A percentile compares a stretch with the other conserved stretches of the same genome.
Evolutionary conservation across 2,113 vertebrate genomes (phyloP).

Genomic region (Chaetodon trifascialis): DNA sequence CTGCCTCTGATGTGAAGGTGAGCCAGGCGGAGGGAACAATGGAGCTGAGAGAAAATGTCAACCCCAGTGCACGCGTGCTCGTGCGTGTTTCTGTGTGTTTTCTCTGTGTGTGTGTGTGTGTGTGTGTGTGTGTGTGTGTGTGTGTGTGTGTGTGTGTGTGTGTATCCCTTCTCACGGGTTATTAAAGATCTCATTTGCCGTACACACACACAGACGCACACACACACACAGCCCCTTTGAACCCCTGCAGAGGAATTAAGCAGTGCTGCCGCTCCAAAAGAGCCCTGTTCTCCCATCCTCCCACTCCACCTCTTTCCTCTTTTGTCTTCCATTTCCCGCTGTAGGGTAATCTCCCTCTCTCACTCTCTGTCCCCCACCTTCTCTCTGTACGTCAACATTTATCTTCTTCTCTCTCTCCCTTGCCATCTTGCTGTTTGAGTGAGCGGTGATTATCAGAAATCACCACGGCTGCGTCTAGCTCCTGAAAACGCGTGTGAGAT

Average conservation of each 20-base stretch:
- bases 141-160: conserved; percentile 18
- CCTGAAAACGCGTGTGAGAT: conserved; percentile 43
- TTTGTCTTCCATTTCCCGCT: conserved; percentile 76
- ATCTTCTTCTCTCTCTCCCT: conserved; percentile 50
- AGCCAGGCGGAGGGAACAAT: conserved; percentile 81
- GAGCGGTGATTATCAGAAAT: conserved; percentile 69
- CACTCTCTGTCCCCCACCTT: not conserved
- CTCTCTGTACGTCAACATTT: conserved; percentile 62
- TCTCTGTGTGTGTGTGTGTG: conserved; percentile 8
- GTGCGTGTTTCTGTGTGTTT: conserved; percentile 26
- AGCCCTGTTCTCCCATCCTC: conserved; percentile 74
- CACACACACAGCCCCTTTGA: conserved; percentile 74
- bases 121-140: no score
- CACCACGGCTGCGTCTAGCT: conserved; percentile 48
- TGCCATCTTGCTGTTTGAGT: conserved; percentile 52
- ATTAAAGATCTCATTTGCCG: conserved; percentile 74
- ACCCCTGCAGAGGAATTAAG: conserved; percentile 83
- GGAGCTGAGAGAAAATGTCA: conserved; percentile 83
- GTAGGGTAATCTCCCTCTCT: conserved; percentile 66
- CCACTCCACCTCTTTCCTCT: conserved; percentile 74
- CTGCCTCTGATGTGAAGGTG: conserved; percentile 85
- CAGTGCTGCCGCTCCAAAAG: conserved; percentile 68
- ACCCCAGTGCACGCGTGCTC: conserved; percentile 29
- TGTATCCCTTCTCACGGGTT: conserved; percentile 67
- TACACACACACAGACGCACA: conserved; percentile 42